Evolutionary conservation across 2,113 vertebrate species (phyloP).

Genomic region (Callionymus lyra): DNA sequence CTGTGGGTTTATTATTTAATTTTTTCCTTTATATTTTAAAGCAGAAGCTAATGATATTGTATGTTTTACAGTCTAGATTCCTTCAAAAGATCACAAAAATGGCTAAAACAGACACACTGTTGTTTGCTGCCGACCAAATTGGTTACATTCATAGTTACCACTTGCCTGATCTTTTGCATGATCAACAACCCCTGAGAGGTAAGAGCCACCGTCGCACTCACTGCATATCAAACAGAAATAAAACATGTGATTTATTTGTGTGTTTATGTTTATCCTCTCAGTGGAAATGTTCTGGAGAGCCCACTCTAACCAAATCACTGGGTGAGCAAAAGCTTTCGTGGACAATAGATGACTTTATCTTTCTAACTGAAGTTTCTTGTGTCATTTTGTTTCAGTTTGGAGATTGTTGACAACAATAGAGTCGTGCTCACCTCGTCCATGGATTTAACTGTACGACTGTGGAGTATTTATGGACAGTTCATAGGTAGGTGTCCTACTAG

Average conservation of each 20-base stretch:
- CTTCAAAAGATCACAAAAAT: conserved; percentile 55
- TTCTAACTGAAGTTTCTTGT: no score
- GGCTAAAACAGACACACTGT: conserved; percentile 30
- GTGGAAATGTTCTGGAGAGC: conserved; percentile 51
- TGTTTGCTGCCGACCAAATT: conserved; percentile 43
- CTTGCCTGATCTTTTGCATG: conserved; percentile 35
- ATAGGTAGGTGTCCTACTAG: conserved; percentile 52
- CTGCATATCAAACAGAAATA: background rate
- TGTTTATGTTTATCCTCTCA: conserved; percentile 16
- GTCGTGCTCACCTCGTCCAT: conserved; percentile 62
- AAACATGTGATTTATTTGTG: background rate
- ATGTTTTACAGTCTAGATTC: conserved; percentile 40
- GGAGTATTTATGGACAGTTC: conserved; percentile 55
- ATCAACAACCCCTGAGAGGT: conserved; percentile 39
- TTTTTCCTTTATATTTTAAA: no score
- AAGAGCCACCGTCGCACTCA: background rate
- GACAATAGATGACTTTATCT: no score
- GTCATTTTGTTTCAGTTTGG: conserved; percentile 48
- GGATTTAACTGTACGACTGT: conserved; percentile 57
- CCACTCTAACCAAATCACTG: conserved; percentile 57
- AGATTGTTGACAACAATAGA: conserved; percentile 62
- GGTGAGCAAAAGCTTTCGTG: conserved; percentile 31
- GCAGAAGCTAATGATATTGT: no score
- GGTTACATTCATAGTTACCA: conserved; percentile 47
- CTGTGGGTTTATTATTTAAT: no score